Evolutionary conservation across 2,888 invertebrate genomes (phyloP), one percentile per base, ranked within the genome.

Genomic region (Lacanobia wlatinum): DNA sequence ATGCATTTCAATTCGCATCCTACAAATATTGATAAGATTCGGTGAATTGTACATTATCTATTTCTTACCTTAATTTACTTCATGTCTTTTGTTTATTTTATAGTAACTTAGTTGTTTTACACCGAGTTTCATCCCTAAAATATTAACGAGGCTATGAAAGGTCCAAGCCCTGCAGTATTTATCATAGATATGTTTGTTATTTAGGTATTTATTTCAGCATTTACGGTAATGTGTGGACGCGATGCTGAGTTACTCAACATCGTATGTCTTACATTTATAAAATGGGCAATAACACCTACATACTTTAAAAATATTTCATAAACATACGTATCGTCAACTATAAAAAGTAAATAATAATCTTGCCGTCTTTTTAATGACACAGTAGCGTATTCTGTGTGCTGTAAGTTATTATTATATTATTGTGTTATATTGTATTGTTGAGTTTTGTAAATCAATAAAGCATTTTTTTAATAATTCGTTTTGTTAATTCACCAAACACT

Each of bases 401-500:
- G 70, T 75, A 73, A 70, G 63, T 74, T 79, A 70, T 73, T 58
- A 59, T 66, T 58, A 58, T 55, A 14, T 4, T 28, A 34, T 56
- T 34, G 56, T 56, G 56, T 34, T 56, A 40, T 58, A 38, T 12
- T n/a, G 38, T 69, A 62, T 67, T 80, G 84, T 84, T 84, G 78
- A 80, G 75, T 85, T 84, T 80, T 72, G 21, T 73, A 76, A 84
- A 81, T 66, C 61, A 85, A 81, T 84, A 83, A 85, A 83, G 63
- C 34, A 55, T 76, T 46, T 76, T 48, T 43, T 64, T 14, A 12
- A 18, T 8, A 14, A 28, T 18, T 38, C 12, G 0, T 14, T 43
- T 46, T n/a, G 2, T 65, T 34, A 14, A 65, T 63, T 64, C 43
- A 21, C 14, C 21, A 7, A 14, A 7, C 18, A 18, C 8, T 48